Conservation (phyloP, 2,888 invertebrate genomes). For the Lutraria lutraria region DNA sequence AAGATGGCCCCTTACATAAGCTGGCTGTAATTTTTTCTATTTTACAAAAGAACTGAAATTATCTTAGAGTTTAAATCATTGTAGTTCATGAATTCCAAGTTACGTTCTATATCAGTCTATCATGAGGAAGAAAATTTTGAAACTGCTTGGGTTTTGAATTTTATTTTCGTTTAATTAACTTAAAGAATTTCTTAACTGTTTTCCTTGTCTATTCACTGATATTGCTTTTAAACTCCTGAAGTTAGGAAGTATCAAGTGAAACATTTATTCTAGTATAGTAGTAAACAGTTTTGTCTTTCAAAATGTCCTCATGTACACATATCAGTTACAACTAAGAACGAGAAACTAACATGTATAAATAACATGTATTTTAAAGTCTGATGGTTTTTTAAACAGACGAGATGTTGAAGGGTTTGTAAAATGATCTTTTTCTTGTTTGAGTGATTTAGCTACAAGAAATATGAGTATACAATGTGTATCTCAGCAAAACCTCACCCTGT, state of each 20-base stretch:
- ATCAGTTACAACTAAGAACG: neutral
- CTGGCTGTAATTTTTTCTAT: too few relatives aligned
- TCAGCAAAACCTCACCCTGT: neutral
- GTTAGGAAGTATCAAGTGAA: neutral
- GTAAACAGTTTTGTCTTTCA: neutral
- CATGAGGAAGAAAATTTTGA: too few relatives aligned
- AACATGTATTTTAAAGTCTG: neutral
- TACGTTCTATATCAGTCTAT: too few relatives aligned
- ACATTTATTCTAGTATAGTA: neutral
- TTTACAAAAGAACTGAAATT: too few relatives aligned
- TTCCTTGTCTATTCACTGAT: neutral
- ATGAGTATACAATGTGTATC: neutral
- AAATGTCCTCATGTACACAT: neutral
- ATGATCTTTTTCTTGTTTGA: neutral
- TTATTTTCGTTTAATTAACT: too few relatives aligned
- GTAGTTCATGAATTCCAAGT: too few relatives aligned
- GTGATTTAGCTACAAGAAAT: neutral
- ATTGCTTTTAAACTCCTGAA: neutral
- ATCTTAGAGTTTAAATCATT: too few relatives aligned
- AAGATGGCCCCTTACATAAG: too few relatives aligned
- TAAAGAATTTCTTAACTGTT: too few relatives aligned
- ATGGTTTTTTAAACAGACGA: neutral
- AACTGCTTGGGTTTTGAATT: too few relatives aligned
- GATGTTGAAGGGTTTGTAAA: neutral
- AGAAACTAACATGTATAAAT: neutral